Evolutionary conservation across 2,797 vertebrate genomes (phyloP).

Genomic region (Ataeniobius toweri): DNA sequence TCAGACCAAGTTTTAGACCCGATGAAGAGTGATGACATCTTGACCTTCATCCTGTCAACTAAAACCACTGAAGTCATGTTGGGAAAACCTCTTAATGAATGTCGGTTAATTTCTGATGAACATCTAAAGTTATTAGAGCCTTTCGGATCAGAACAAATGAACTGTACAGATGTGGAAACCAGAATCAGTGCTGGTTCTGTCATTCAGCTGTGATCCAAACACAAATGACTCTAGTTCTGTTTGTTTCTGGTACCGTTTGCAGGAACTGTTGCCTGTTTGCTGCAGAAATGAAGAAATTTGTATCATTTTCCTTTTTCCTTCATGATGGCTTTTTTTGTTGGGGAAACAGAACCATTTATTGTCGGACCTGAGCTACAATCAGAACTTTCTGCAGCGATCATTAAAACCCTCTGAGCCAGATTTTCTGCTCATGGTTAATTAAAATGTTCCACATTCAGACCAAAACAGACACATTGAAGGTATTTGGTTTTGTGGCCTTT

Average conservation of each 20-base stretch:
- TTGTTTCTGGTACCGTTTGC: neutral
- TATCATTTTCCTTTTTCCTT: neutral
- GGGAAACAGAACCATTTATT: neutral
- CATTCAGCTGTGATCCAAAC: neutral
- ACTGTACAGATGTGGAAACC: neutral
- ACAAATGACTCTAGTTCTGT: neutral
- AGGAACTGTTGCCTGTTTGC: neutral
- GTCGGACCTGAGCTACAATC: neutral
- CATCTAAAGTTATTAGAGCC: neutral
- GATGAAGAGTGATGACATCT: neutral
- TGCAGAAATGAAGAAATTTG: neutral
- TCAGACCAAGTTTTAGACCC: neutral
- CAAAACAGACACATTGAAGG: constrained; percentile 28
- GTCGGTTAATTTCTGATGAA: neutral
- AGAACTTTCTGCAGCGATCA: neutral
- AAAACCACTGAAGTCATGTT: neutral
- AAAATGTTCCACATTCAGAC: constrained; percentile 21
- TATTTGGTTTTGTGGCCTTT: neutral
- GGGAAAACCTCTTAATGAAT: neutral
- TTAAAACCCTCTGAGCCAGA: neutral
- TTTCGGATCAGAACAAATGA: neutral
- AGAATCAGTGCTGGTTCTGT: neutral
- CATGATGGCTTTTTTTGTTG: neutral
- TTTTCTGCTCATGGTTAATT: neutral
- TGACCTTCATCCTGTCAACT: neutral